phyloP scores from a whole-genome alignment of 2,113 vertebrate species.

The Amazona vittata region DNA sequence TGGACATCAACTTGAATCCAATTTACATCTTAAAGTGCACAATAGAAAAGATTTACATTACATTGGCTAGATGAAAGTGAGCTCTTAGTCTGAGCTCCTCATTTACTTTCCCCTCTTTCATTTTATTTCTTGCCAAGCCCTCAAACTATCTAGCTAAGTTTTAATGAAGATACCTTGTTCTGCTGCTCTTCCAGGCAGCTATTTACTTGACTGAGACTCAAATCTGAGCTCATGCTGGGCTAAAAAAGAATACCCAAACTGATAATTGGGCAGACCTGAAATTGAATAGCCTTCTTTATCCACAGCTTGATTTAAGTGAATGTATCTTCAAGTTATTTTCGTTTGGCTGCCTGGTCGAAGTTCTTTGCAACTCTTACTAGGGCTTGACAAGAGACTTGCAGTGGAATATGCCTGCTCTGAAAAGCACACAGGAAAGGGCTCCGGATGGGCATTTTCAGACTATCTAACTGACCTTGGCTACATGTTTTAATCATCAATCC shows the following conservation, averaged over 20 bases:
- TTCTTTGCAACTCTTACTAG: neutral
- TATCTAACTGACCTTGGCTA: neutral
- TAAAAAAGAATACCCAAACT: constrained; percentile 11
- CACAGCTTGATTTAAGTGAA: neutral
- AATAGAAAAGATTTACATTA: constrained; percentile 47
- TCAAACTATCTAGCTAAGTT: constrained; percentile 56
- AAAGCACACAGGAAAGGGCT: neutral
- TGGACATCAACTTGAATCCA: constrained; percentile 69
- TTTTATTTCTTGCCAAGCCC: neutral
- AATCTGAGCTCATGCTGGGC: constrained; percentile 36
- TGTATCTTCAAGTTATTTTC: neutral
- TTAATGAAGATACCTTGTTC: constrained; percentile 65
- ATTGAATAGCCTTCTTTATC: neutral
- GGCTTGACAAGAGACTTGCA: neutral
- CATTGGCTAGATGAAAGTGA: constrained; percentile 40
- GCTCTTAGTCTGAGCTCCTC: constrained; percentile 36
- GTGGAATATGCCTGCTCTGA: neutral
- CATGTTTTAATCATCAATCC: neutral
- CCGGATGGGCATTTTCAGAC: neutral
- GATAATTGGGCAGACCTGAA: constrained; percentile 46
- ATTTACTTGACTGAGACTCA: constrained; percentile 21
- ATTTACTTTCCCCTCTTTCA: neutral
- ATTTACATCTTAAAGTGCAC: constrained; percentile 59
- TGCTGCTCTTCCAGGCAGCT: constrained; percentile 23
- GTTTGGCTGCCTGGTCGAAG: neutral